These are phyloP conservation scores for Sparus aurata DNA, from an alignment of 2,797 vertebrate species.

Conservation along the genomic window DNA sequence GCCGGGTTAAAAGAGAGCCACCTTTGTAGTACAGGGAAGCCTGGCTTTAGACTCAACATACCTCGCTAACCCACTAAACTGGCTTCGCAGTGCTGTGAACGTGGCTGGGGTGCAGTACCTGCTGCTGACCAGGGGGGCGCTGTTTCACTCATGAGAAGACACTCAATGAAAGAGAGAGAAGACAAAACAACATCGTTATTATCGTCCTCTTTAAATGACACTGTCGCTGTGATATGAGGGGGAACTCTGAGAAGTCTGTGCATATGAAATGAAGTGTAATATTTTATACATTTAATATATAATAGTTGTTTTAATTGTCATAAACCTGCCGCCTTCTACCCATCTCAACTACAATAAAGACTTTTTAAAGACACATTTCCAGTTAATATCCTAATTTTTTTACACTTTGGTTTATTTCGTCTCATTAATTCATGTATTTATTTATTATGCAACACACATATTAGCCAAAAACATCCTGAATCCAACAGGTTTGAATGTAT, in stretches of 20 bases:
- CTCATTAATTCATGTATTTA: neutral
- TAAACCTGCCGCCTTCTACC: neutral
- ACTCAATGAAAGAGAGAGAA: neutral
- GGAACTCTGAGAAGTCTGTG: too few relatives aligned
- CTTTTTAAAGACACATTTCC: neutral
- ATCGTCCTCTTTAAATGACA: neutral
- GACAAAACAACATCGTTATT: neutral
- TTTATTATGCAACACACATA: neutral
- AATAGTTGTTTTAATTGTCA: neutral
- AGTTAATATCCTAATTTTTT: neutral
- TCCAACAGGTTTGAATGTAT: neutral
- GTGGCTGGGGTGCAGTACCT: neutral
- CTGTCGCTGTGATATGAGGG: neutral
- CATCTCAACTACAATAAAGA: neutral
- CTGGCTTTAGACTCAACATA: too few relatives aligned
- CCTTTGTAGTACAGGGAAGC: too few relatives aligned
- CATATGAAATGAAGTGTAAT: neutral
- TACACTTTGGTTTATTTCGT: neutral
- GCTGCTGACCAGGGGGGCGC: neutral
- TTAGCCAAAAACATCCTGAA: neutral
- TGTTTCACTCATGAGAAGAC: neutral
- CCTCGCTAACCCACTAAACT: too few relatives aligned
- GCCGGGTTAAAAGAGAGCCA: too few relatives aligned
- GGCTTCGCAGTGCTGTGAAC: too few relatives aligned
- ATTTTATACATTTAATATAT: too few relatives aligned